Evolutionary conservation across 2,113 vertebrate genomes (phyloP).

Genomic region (Gracilinanus agilis): DNA sequence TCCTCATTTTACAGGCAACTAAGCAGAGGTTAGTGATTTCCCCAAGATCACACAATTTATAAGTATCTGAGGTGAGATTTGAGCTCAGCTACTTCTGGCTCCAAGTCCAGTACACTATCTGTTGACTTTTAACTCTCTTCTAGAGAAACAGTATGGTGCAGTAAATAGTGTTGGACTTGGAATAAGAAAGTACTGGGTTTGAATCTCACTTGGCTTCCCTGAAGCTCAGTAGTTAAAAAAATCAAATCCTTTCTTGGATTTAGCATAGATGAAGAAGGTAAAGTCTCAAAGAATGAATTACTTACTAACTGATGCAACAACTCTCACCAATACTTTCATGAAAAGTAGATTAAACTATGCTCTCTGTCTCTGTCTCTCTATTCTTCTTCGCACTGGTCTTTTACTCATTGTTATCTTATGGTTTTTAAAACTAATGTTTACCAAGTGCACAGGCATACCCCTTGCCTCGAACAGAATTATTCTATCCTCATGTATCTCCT

Average conservation of each 20-base stretch:
- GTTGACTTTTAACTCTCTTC: neutral
- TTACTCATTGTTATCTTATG: neutral
- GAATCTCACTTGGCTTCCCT: neutral
- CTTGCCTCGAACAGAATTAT: neutral
- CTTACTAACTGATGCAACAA: neutral
- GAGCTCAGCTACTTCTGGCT: neutral
- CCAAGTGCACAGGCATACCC: neutral
- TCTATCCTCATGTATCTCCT: neutral
- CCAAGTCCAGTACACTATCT: neutral
- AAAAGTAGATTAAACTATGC: neutral
- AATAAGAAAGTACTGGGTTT: neutral
- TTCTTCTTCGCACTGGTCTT: neutral
- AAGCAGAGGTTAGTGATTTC: neutral
- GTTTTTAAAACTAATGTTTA: neutral
- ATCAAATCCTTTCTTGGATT: neutral
- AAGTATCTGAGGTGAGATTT: neutral
- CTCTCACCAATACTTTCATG: neutral
- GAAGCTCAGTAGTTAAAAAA: neutral
- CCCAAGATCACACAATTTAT: neutral
- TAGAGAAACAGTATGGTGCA: neutral
- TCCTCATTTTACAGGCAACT: neutral
- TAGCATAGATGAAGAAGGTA: neutral
- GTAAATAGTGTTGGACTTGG: neutral
- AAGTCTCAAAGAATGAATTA: neutral
- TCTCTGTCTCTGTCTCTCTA: neutral